Conservation (phyloP, 2,113 vertebrate species). For the Emydura subglobosa region DNA sequence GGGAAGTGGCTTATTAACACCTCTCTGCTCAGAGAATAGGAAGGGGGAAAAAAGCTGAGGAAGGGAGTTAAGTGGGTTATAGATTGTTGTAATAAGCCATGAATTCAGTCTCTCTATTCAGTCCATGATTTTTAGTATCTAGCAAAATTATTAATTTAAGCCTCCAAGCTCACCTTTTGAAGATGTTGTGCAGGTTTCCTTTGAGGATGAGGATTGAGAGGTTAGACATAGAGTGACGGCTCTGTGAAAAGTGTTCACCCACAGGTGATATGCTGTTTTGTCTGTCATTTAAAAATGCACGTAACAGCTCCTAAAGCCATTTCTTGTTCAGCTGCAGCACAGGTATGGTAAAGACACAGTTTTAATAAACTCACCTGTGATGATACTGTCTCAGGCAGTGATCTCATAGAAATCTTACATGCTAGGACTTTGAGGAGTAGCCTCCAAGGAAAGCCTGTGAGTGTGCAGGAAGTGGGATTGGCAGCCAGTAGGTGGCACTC, state of each 20-base stretch:
- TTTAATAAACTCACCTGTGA: neutral
- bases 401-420: accelerated
- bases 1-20: neutral
- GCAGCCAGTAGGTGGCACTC: neutral
- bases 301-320: neutral
- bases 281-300: neutral
- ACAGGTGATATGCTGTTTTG: neutral
- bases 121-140: neutral
- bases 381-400: accelerated
- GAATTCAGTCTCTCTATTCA: neutral
- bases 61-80: neutral
- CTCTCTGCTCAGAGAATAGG: neutral
- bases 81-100: neutral
- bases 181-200: neutral
- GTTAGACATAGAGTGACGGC: neutral
- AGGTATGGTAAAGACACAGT: accelerated
- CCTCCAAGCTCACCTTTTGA: neutral
- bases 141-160: neutral
- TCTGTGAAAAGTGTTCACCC: neutral
- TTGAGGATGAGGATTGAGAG: neutral
- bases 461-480: neutral
- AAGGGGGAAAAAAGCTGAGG: neutral
- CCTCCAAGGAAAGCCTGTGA: accelerated
- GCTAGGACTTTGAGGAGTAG: accelerated
- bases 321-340: neutral